These are phyloP conservation scores for Prinia subflava DNA, from an alignment of 2,113 vertebrate genomes.

Conservation along the genomic window DNA sequence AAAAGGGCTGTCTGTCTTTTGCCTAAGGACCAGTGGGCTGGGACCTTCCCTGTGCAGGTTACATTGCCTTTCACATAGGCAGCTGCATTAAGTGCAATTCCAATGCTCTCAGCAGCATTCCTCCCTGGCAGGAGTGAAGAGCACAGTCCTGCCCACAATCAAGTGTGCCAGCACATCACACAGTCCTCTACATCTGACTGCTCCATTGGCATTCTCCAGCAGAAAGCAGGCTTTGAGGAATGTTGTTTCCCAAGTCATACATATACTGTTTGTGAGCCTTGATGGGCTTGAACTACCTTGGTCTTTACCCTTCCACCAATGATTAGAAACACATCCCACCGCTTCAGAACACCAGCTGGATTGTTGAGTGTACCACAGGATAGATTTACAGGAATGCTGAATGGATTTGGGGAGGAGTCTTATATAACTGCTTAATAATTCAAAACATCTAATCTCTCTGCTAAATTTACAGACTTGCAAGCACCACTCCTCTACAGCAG, in stretches of 20 bases:
- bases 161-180: neutral
- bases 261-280: neutral
- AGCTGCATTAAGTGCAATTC: neutral
- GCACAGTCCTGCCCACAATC: neutral
- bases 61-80: neutral
- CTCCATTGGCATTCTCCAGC: neutral
- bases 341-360: neutral
- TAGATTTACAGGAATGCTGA: constrained; percentile 10
- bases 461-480: constrained; percentile 21
- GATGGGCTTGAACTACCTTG: neutral
- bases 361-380: neutral
- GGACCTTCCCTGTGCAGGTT: neutral
- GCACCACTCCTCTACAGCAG: neutral
- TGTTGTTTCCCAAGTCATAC: neutral
- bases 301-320: neutral
- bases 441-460: constrained; percentile 26
- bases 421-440: constrained; percentile 40
- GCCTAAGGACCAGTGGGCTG: neutral
- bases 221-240: neutral
- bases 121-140: neutral
- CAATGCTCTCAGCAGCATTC: neutral
- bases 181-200: neutral
- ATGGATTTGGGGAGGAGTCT: constrained; percentile 25
- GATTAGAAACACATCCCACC: neutral
- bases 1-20: neutral